Evolutionary conservation across 2,113 vertebrate genomes (phyloP).

Genomic region (Dicaeum eximium): DNA sequence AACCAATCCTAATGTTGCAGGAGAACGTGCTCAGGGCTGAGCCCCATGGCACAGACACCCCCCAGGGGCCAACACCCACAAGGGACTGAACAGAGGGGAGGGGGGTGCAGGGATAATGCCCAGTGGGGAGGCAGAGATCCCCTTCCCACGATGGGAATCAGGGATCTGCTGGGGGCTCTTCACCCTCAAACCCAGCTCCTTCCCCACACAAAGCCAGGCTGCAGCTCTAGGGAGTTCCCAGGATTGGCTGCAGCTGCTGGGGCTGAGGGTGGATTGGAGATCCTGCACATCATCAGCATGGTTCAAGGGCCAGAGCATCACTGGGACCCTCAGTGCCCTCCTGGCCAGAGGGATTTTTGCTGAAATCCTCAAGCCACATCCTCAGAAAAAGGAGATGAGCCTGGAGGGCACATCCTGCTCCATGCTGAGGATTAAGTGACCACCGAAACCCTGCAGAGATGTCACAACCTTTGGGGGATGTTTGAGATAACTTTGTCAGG

Average conservation of each 20-base stretch:
- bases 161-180: not conserved
- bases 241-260: not conserved
- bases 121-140: not conserved
- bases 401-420: not conserved
- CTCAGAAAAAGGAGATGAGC: not conserved
- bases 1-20: rapidly evolving
- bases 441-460: not conserved
- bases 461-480: not conserved
- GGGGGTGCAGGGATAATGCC: not conserved
- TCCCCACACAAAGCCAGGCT: not conserved
- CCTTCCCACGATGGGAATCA: not conserved
- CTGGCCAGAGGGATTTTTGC: not conserved
- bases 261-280: not conserved
- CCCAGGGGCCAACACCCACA: rapidly evolving
- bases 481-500: not conserved
- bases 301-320: rapidly evolving
- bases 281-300: rapidly evolving
- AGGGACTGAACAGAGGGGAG: rapidly evolving
- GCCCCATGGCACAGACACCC: rapidly evolving
- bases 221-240: not conserved
- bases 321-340: not conserved
- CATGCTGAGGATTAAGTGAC: not conserved
- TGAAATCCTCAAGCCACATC: not conserved
- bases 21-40: not conserved
- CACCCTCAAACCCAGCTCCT: not conserved